phyloP scores from a whole-genome alignment of 2,797 vertebrate genomes.

The Hippocampus kuda region DNA sequence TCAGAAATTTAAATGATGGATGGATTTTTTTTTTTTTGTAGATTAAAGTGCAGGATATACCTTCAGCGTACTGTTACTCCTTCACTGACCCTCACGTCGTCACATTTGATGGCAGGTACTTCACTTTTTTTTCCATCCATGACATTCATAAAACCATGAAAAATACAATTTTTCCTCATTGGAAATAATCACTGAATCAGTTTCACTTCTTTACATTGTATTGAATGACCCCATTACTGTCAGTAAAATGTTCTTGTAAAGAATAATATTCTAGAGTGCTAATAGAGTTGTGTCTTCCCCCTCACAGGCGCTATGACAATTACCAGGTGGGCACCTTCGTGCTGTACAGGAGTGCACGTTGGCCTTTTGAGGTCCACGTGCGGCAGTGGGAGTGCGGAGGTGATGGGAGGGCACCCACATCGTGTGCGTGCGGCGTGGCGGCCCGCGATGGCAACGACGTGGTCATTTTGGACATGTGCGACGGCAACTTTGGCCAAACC shows the following conservation, averaged over 20 bases:
- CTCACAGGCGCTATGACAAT: slow-evolving; percentile 73
- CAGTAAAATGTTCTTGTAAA: not conserved
- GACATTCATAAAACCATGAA: not conserved
- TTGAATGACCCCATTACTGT: too few species aligned
- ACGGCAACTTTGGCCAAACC: slow-evolving; percentile 67
- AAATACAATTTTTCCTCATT: too few species aligned
- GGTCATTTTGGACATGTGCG: slow-evolving; percentile 79
- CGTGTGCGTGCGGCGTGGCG: slow-evolving; percentile 77
- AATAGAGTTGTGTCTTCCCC: not conserved
- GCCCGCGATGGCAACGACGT: slow-evolving; percentile 68
- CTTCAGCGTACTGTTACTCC: slow-evolving; percentile 76
- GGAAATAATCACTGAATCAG: too few species aligned
- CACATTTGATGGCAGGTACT: slow-evolving; percentile 88
- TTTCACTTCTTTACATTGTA: too few species aligned
- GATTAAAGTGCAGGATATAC: slow-evolving; percentile 73
- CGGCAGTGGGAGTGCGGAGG: slow-evolving; percentile 79
- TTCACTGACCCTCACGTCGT: slow-evolving; percentile 84
- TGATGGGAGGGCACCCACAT: slow-evolving; percentile 65
- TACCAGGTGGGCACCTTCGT: slow-evolving; percentile 79
- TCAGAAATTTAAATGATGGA: too few species aligned
- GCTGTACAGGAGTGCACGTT: slow-evolving; percentile 67
- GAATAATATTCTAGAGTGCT: not conserved
- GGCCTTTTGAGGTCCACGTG: slow-evolving; percentile 78
- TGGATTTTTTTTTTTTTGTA: slow-evolving; percentile 23
- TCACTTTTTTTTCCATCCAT: slow-evolving; percentile 2